Evolutionary conservation across 1,140 invertebrate genomes (phyloP), one percentile per base, ranked within the genome.

Genomic region (Manduca sexta): DNA sequence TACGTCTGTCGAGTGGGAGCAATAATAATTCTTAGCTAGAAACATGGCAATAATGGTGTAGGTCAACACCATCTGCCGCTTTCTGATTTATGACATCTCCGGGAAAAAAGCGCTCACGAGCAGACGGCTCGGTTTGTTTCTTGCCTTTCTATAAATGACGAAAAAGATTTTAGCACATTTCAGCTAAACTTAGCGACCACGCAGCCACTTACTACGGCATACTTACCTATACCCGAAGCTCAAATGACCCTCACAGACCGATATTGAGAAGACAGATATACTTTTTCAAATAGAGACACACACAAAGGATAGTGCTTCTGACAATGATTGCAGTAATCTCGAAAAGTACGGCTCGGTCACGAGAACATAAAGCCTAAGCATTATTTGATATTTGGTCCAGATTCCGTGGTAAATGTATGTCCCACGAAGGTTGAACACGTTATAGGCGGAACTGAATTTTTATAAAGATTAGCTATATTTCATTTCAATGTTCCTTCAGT

Each of bases 1-100:
- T 51, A 51, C n/a, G n/a, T n/a, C 16, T 34, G 53, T 52, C 13
- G 42, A 47, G n/a, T n/a, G 49, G 60, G 52, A 46, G 60, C 56
- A 66, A 69, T 71, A 69, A 71, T 74, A 71, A 74, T 67, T 70
- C 61, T 74, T 68, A 64, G 70, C 59, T 71, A 58, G 69, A 54
- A 69, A 64, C 69, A 71, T 66, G 62, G 74, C 64, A 70, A 77
- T 77, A 77, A 74, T 73, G 63, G 73, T 72, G 52, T 54, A 69
- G 70, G 69, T 77, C 74, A 73, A 74, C 69, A 70, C 64, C 71
- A 77, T 77, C 66, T 77, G 74, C 64, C 57, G 65, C 71, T 62
- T 47, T 56, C 69, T 77, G 74, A 77, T 77, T 77, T 77, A 77
- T 77, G 69, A 72, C 61, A 69, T 64, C 56, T 59, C 42, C 45